A percentile compares a stretch with the other conserved stretches of the same genome.
Evolutionary conservation across 2,888 invertebrate species (phyloP).

Genomic region (Ecliptopera silaceata): DNA sequence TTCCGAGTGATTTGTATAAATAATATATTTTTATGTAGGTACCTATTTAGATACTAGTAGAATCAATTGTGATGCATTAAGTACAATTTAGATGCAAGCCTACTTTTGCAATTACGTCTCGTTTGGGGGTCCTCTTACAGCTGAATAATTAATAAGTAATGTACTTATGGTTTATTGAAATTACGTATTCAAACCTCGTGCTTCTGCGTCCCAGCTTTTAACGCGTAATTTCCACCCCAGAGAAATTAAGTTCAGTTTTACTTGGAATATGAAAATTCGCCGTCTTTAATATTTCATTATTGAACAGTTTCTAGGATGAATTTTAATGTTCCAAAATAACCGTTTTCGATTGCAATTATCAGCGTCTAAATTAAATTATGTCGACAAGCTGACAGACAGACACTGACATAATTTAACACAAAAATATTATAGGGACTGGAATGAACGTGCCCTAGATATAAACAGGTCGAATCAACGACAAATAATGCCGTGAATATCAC

Average conservation of each 20-base stretch:
- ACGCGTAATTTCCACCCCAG: slow-evolving; percentile 50
- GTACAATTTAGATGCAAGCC: neutral
- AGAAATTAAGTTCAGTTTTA: slow-evolving; percentile 41
- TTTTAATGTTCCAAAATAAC: neutral
- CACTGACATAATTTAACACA: slow-evolving; percentile 49
- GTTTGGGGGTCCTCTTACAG: neutral
- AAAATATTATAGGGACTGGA: slow-evolving; percentile 41
- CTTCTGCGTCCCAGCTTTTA: slow-evolving; percentile 42
- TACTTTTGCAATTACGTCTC: neutral
- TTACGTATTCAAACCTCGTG: slow-evolving; percentile 59
- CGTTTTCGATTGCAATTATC: slow-evolving; percentile 5
- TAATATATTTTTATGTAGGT: too few species aligned
- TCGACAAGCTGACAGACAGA: slow-evolving; percentile 35
- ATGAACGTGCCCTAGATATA: slow-evolving; percentile 23
- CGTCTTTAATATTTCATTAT: slow-evolving; percentile 9
- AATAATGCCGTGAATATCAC: too few species aligned
- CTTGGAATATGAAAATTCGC: slow-evolving; percentile 35
- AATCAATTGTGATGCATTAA: neutral
- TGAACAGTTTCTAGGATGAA: slow-evolving; percentile 17
- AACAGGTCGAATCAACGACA: too few species aligned
- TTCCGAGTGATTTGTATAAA: too few species aligned
- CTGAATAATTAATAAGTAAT: slow-evolving; percentile 20
- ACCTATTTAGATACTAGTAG: too few species aligned
- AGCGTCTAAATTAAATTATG: slow-evolving; percentile 43
- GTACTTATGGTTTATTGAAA: slow-evolving; percentile 42